These are phyloP conservation scores for Labroides dimidiatus DNA, from an alignment of 2,797 vertebrate species.

Conservation along the genomic window DNA sequence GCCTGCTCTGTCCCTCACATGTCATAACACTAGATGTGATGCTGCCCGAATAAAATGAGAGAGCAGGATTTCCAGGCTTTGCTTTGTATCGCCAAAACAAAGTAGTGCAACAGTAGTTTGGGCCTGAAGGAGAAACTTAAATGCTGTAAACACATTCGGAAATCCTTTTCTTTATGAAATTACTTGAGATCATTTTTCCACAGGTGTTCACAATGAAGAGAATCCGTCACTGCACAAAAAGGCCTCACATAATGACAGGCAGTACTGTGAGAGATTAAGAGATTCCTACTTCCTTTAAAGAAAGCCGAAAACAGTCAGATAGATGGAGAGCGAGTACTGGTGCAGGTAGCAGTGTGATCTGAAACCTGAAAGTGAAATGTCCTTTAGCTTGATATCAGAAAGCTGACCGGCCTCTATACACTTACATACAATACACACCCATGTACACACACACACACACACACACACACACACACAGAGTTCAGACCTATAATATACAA, in stretches of 20 bases:
- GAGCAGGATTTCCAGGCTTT: constrained; percentile 38
- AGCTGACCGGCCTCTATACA: constrained; percentile 52
- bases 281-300: constrained; percentile 25
- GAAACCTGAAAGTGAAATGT: constrained; percentile 58
- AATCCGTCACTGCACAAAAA: constrained; percentile 3
- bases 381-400: constrained; percentile 60
- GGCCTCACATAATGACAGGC: constrained; percentile 8
- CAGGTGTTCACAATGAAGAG: constrained; percentile 5
- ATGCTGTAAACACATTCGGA: background rate
- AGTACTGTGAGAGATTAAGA: constrained; percentile 4
- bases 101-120: background rate
- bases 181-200: constrained; percentile 14
- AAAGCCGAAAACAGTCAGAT: constrained; percentile 39
- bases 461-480: constrained; percentile 61
- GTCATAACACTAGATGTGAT: constrained; percentile 71
- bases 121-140: constrained; percentile 7
- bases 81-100: constrained; percentile 22
- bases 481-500: constrained; percentile 74
- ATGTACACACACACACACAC: constrained; percentile 46
- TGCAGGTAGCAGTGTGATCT: constrained; percentile 45
- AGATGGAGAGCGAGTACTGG: constrained; percentile 20
- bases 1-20: constrained; percentile 71
- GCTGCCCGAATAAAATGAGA: constrained; percentile 58
- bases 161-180: constrained; percentile 6
- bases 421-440: constrained; percentile 51